Conservation (phyloP, 2,888 invertebrate genomes). For the Polydrusus tereticollis region DNA sequence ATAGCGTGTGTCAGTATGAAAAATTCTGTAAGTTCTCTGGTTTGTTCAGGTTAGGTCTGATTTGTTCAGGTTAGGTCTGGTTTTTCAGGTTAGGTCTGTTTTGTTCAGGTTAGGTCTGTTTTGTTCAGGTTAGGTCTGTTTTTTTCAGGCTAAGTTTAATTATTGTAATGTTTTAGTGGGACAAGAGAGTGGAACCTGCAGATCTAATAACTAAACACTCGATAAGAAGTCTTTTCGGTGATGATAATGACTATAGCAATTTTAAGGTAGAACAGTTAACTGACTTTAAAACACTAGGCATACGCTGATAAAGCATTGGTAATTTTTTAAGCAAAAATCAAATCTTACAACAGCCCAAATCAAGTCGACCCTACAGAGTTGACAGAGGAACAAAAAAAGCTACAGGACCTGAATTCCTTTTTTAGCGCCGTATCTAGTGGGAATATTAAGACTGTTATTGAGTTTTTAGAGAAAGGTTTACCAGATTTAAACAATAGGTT, state of each 20-base stretch:
- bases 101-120: no score
- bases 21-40: no score
- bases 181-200: slow-evolving; percentile 67
- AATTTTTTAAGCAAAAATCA: slow-evolving; percentile 35
- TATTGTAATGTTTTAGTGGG: slow-evolving; percentile 67
- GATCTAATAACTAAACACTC: slow-evolving; percentile 67
- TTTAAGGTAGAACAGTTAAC: no score
- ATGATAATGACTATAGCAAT: slow-evolving; percentile 47
- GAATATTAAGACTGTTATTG: slow-evolving; percentile 45
- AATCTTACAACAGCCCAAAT: slow-evolving; percentile 33
- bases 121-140: no score
- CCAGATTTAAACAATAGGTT: neutral
- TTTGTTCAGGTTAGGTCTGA: no score
- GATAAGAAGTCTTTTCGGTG: slow-evolving; percentile 47
- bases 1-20: no score
- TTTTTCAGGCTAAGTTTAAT: neutral
- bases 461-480: slow-evolving; percentile 62
- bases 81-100: no score
- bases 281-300: no score
- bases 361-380: slow-evolving; percentile 26
- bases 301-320: no score
- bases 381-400: slow-evolving; percentile 47
- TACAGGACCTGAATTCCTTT: slow-evolving; percentile 45
- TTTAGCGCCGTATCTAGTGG: slow-evolving; percentile 53
- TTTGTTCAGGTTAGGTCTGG: no score